Conservation (phyloP, 2,888 invertebrate species). For the Oscheius myriophilus region DNA sequence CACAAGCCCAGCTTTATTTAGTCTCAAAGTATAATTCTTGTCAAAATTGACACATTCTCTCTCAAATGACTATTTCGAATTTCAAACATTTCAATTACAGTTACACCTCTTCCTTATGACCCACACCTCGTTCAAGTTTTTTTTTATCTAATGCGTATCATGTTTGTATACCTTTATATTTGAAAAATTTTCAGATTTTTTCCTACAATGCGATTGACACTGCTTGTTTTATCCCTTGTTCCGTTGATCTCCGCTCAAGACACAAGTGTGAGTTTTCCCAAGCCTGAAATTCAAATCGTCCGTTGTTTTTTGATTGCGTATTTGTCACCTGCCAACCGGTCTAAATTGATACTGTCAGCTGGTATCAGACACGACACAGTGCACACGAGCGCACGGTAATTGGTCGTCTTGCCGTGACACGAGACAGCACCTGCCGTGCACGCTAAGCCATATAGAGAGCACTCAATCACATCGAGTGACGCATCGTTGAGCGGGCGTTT, state of each 20-base stretch:
- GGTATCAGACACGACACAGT: slow-evolving; percentile 21
- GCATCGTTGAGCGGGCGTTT: slow-evolving; percentile 16
- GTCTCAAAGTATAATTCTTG: no score
- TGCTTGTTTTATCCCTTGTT: slow-evolving; percentile 2
- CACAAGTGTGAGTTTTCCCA: slow-evolving; percentile 13
- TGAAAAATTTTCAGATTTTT: slow-evolving; percentile 10
- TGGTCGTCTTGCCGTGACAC: slow-evolving; percentile 24
- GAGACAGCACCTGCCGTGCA: slow-evolving; percentile 27
- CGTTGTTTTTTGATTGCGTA: no score
- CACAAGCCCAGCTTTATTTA: no score
- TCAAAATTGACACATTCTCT: no score
- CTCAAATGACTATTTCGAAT: no score
- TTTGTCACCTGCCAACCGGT: background rate
- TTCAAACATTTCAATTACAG: no score
- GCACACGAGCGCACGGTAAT: slow-evolving; percentile 25
- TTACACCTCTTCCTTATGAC: no score
- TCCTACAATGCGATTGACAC: slow-evolving; percentile 15
- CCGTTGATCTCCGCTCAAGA: slow-evolving; percentile 9
- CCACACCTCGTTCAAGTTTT: no score
- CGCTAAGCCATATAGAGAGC: slow-evolving; percentile 32
- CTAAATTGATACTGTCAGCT: slow-evolving; percentile 22
- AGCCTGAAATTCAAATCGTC: background rate
- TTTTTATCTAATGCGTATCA: no score
- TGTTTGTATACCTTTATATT: background rate
- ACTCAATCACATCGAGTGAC: slow-evolving; percentile 31